phyloP scores from a whole-genome alignment of 2,888 invertebrate genomes.

The Cantharis rustica region DNA sequence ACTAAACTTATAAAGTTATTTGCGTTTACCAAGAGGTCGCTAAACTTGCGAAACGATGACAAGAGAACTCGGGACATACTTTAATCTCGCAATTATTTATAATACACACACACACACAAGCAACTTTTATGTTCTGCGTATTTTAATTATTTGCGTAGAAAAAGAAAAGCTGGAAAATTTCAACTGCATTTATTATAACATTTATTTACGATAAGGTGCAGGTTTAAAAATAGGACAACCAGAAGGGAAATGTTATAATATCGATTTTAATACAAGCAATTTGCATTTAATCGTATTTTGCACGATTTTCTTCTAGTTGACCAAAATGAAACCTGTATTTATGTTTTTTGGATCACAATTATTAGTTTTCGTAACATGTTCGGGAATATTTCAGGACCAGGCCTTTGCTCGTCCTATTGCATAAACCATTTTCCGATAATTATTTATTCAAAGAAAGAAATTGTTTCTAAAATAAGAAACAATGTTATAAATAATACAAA shows the following conservation, averaged over 20 bases:
- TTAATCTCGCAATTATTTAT: slow-evolving; percentile 3
- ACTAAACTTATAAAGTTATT: slow-evolving; percentile 18
- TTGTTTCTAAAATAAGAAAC: too few relatives aligned
- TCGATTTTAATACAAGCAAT: slow-evolving; percentile 21
- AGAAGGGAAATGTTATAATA: slow-evolving; percentile 23
- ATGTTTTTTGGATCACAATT: neutral
- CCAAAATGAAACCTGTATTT: neutral
- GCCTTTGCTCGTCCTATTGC: neutral
- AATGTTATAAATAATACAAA: too few relatives aligned
- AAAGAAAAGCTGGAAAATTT: neutral
- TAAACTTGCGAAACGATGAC: slow-evolving; percentile 6
- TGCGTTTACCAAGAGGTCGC: slow-evolving; percentile 15
- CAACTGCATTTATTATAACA: neutral
- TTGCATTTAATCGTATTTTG: slow-evolving; percentile 25
- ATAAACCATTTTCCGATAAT: too few relatives aligned
- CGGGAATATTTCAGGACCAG: neutral
- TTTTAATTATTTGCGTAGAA: neutral
- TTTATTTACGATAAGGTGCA: slow-evolving; percentile 17
- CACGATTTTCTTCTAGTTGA: slow-evolving; percentile 17
- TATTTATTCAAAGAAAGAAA: too few relatives aligned
- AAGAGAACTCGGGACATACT: slow-evolving; percentile 1
- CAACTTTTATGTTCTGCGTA: neutral
- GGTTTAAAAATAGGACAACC: slow-evolving; percentile 21
- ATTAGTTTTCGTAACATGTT: neutral
- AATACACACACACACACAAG: neutral